phyloP scores from a whole-genome alignment of 2,888 invertebrate species.

The Parochlus steinenii region DNA sequence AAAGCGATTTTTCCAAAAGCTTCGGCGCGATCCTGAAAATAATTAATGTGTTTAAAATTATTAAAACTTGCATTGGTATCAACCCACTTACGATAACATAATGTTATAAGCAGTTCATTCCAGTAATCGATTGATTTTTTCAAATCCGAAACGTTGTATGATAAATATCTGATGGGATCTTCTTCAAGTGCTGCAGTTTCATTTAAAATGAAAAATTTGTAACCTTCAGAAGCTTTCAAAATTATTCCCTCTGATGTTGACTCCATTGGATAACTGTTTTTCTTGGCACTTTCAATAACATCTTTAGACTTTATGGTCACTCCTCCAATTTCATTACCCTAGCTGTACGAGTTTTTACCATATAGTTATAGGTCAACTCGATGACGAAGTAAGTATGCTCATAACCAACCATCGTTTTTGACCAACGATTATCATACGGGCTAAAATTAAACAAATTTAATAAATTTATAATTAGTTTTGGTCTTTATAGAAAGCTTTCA shows the following conservation, averaged over 20 bases:
- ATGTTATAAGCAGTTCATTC: conserved; percentile 61
- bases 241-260: conserved; percentile 43
- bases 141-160: conserved; percentile 61
- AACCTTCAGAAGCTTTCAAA: conserved; percentile 81
- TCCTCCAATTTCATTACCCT: conserved; percentile 84
- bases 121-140: conserved; percentile 66
- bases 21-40: conserved; percentile 48
- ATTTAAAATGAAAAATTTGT: conserved; percentile 66
- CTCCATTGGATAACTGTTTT: conserved; percentile 52
- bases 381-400: conserved; percentile 91
- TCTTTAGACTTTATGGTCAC: conserved; percentile 69
- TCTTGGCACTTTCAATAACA: conserved; percentile 52
- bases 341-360: conserved; percentile 71
- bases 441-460: no score
- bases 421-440: conserved; percentile 96
- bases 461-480: no score
- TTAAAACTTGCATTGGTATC: conserved; percentile 44
- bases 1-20: conserved; percentile 95
- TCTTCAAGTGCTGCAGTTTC: conserved; percentile 46
- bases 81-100: conserved; percentile 44
- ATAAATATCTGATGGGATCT: conserved; percentile 71
- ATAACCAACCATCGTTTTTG: conserved; percentile 98
- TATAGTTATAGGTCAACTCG: conserved; percentile 95
- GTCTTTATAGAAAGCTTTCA: no score
- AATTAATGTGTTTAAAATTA: conserved; percentile 31